Conservation (phyloP, 2,113 vertebrate genomes). For the Ochotona curzoniae region DNA sequence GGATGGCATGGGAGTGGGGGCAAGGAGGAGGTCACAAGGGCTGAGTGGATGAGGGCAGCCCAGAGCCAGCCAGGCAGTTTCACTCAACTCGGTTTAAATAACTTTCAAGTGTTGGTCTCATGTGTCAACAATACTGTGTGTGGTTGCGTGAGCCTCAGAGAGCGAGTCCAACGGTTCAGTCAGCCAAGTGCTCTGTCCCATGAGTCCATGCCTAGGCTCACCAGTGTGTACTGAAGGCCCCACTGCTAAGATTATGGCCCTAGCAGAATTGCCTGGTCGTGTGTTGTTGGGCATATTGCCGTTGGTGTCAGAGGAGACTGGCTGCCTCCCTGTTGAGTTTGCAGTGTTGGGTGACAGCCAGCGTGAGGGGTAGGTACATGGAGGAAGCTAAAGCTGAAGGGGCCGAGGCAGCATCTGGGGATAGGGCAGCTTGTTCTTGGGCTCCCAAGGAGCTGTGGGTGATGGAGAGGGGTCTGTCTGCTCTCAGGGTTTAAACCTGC, state of each 20-base stretch:
- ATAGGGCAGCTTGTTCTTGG: conserved; percentile 92
- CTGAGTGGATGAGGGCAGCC: conserved; percentile 76
- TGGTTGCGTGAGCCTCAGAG: conserved; percentile 67
- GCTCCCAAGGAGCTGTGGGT: conserved; percentile 84
- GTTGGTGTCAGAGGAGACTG: conserved; percentile 88
- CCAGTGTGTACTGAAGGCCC: no score
- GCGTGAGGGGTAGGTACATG: conserved; percentile 88
- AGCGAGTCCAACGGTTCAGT: conserved; percentile 24
- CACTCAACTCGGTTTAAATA: conserved; percentile 84
- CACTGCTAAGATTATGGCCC: conserved; percentile 90
- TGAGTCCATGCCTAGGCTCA: conserved; percentile 60
- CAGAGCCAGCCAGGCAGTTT: conserved; percentile 83
- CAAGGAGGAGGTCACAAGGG: conserved; percentile 62
- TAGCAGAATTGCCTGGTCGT: conserved; percentile 92
- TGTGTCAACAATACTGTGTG: conserved; percentile 74
- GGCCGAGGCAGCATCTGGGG: conserved; percentile 92
- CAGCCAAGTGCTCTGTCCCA: conserved; percentile 60
- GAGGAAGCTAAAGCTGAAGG: conserved; percentile 91
- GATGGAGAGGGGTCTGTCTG: conserved; percentile 83
- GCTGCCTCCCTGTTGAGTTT: conserved; percentile 92
- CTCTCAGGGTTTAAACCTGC: no score
- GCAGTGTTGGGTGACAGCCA: conserved; percentile 88
- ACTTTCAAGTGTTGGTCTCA: conserved; percentile 79
- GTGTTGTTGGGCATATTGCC: conserved; percentile 71
- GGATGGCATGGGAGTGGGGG: not conserved